Percentiles rank a stretch among this genome's conserved stretches.
phyloP scores from a whole-genome alignment of 2,888 invertebrate genomes.

The Protodeltote pygarga region DNA sequence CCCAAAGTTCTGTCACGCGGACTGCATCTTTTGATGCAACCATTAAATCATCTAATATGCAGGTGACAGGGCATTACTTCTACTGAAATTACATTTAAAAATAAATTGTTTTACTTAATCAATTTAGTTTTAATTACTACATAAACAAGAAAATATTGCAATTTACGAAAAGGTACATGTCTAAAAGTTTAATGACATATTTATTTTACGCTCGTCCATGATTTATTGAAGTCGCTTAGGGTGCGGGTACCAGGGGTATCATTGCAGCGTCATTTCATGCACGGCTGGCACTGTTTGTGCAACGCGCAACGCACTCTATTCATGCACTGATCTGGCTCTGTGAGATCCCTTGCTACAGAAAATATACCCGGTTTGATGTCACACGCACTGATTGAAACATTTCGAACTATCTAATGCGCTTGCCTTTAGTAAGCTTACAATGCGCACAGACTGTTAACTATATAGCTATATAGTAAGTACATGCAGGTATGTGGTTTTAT shows the following conservation, averaged over 20 bases:
- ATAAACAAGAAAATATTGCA: slow-evolving; percentile 2
- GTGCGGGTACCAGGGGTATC: slow-evolving; percentile 70
- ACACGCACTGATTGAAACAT: slow-evolving; percentile 9
- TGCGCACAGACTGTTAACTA: not conserved
- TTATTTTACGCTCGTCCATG: slow-evolving; percentile 34
- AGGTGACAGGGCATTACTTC: too few relatives aligned
- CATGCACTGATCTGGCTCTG: slow-evolving; percentile 31
- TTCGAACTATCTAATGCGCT: not conserved
- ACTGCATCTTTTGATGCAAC: too few relatives aligned
- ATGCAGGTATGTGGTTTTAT: too few relatives aligned
- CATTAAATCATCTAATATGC: too few relatives aligned
- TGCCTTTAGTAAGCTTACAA: not conserved
- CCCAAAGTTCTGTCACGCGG: too few relatives aligned
- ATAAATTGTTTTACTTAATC: too few relatives aligned
- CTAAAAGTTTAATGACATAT: too few relatives aligned
- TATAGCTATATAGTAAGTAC: not conserved
- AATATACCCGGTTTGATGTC: slow-evolving; percentile 15
- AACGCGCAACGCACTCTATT: slow-evolving; percentile 50
- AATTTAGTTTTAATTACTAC: not conserved
- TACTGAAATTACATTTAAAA: too few relatives aligned
- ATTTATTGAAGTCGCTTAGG: slow-evolving; percentile 51
- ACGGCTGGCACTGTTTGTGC: slow-evolving; percentile 68
- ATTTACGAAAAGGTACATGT: not conserved
- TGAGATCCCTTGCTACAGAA: slow-evolving; percentile 14
- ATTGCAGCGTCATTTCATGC: slow-evolving; percentile 69